A percentile compares a stretch with the other conserved stretches of the same genome.
These are phyloP conservation scores for Eucera pruinosa DNA, from an alignment of 2,888 invertebrate genomes.

Conservation along the genomic window DNA sequence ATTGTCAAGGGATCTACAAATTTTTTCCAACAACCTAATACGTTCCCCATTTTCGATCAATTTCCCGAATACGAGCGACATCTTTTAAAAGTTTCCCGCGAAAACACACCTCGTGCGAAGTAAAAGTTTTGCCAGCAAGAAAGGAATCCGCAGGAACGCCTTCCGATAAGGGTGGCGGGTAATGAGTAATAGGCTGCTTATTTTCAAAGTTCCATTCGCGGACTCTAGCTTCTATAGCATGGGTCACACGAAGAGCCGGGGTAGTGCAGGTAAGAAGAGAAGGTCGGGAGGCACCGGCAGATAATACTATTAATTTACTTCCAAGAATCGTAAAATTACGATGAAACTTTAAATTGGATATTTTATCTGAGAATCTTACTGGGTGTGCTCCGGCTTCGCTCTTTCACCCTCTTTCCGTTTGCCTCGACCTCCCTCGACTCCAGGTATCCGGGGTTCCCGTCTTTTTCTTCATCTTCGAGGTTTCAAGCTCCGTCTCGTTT, in stretches of 20 bases:
- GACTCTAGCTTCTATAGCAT: constrained; percentile 17
- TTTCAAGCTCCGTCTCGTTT: constrained; percentile 15
- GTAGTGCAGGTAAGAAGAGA: constrained; percentile 26
- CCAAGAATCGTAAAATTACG: constrained; percentile 83
- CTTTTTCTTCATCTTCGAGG: constrained; percentile 28
- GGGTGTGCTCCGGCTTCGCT: constrained; percentile 54
- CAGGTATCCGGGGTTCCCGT: constrained; percentile 12
- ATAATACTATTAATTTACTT: constrained; percentile 83
- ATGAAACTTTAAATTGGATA: constrained; percentile 82
- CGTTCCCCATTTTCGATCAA: constrained; percentile 5
- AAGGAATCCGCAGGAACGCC: constrained; percentile 52
- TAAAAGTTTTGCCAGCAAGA: constrained; percentile 36
- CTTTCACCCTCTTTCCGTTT: constrained; percentile 34
- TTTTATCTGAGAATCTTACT: constrained; percentile 78
- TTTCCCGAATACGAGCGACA: not conserved
- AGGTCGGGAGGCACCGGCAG: constrained; percentile 64
- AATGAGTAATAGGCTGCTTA: constrained; percentile 81
- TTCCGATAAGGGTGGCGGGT: constrained; percentile 70
- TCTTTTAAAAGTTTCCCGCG: not conserved
- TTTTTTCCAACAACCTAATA: no score
- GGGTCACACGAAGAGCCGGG: constrained; percentile 37
- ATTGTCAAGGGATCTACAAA: no score
- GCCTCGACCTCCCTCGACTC: constrained; percentile 22
- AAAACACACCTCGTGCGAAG: constrained; percentile 35
- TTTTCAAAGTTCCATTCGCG: constrained; percentile 76